phyloP scores from a whole-genome alignment of 1,140 invertebrate species.

The Zaprionus camerounensis region DNA sequence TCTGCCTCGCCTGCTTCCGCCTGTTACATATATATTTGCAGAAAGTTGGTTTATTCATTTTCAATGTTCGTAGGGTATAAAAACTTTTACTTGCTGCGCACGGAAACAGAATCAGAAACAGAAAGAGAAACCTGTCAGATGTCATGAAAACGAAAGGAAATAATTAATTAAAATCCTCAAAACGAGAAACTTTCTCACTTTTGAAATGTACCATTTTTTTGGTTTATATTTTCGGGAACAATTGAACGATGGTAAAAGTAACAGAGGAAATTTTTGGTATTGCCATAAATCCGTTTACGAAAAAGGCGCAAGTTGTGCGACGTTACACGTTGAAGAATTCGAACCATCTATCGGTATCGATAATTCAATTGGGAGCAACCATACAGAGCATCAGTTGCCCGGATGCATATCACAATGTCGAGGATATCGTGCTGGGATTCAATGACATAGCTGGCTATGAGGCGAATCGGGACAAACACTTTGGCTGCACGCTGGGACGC shows the following conservation, averaged over 20 bases:
- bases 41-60: no score
- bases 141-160: neutral
- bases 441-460: constrained; percentile 88
- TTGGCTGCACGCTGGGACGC: constrained; percentile 94
- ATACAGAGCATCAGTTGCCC: constrained; percentile 90
- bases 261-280: constrained; percentile 73
- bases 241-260: constrained; percentile 61
- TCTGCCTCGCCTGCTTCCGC: no score
- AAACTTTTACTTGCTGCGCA: no score
- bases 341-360: constrained; percentile 84
- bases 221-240: constrained; percentile 17
- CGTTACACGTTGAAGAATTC: constrained; percentile 87
- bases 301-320: constrained; percentile 81
- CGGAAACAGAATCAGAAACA: no score
- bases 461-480: constrained; percentile 87
- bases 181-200: neutral
- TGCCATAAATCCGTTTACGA: constrained; percentile 64
- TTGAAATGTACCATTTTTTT: neutral
- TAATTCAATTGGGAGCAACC: constrained; percentile 87
- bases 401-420: constrained; percentile 88
- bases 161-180: neutral
- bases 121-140: neutral
- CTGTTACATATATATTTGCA: no score
- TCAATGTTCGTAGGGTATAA: no score
- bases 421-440: constrained; percentile 91